These are phyloP conservation scores for Agrilus cyanescens DNA, from an alignment of 2,888 invertebrate species.

Conservation along the genomic window DNA sequence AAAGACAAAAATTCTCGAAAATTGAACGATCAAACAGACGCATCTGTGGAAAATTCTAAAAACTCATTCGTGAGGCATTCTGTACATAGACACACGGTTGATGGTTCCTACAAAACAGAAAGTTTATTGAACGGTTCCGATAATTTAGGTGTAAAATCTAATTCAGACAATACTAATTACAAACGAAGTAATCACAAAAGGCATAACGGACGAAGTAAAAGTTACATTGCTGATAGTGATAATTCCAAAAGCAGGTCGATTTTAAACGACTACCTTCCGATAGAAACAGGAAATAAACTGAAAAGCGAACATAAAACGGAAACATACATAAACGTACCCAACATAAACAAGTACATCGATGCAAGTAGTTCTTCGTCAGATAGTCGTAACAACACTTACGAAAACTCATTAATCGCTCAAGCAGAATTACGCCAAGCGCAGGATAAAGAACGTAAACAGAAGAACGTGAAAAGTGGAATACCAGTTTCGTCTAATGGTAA, in stretches of 20 bases:
- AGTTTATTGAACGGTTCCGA: too few species aligned
- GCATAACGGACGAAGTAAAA: neutral
- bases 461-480: slow-evolving; percentile 11
- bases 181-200: slow-evolving; percentile 1
- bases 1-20: slow-evolving; percentile 21
- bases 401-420: slow-evolving; percentile 20
- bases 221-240: neutral
- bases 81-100: slow-evolving; percentile 23
- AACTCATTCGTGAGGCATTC: slow-evolving; percentile 25
- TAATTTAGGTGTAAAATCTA: too few species aligned
- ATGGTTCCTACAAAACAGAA: slow-evolving; percentile 6
- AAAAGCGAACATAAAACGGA: slow-evolving; percentile 13
- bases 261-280: slow-evolving; percentile 23
- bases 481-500: slow-evolving; percentile 6
- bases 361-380: slow-evolving; percentile 32
- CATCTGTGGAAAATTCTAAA: slow-evolving; percentile 30
- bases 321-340: slow-evolving; percentile 22
- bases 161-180: slow-evolving; percentile 1
- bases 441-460: slow-evolving; percentile 12
- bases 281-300: slow-evolving; percentile 19
- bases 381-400: slow-evolving; percentile 21
- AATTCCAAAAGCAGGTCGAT: neutral
- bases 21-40: slow-evolving; percentile 24
- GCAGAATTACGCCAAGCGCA: slow-evolving; percentile 15
- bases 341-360: slow-evolving; percentile 28